Percentiles rank a stretch among this genome's conserved stretches.
Conservation (phyloP, 2,888 invertebrate genomes). For the Sarcophaga carnaria region DNA sequence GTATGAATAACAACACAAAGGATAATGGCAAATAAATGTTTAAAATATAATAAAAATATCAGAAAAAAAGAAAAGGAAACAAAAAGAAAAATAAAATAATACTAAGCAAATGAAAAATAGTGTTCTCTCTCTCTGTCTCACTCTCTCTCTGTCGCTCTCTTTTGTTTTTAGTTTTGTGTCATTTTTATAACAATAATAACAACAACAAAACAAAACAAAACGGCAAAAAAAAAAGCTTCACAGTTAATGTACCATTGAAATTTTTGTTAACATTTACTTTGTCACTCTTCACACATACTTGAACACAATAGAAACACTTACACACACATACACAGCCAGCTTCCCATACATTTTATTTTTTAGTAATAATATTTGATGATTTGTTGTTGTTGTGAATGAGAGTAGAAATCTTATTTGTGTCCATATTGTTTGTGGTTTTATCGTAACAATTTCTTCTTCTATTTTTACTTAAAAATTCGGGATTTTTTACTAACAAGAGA, state of each 20-base stretch:
- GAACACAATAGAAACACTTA: background rate
- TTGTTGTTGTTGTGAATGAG: background rate
- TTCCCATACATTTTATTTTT: background rate
- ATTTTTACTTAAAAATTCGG: background rate
- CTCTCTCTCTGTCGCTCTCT: background rate
- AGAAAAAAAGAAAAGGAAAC: conserved; percentile 19
- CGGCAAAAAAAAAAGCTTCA: conserved; percentile 30
- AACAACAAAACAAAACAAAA: conserved; percentile 32
- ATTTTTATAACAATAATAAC: background rate
- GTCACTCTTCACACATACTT: conserved; percentile 23
- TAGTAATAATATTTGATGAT: background rate
- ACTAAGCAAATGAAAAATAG: background rate
- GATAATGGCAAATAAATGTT: conserved; percentile 11
- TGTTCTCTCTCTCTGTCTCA: background rate
- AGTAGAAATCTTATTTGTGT: conserved; percentile 3
- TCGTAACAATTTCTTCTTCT: background rate
- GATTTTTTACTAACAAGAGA: background rate
- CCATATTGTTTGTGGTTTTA: conserved; percentile 60
- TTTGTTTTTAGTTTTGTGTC: conserved; percentile 13
- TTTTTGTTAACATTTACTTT: conserved; percentile 54
- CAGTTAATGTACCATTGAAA: conserved; percentile 60
- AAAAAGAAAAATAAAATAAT: background rate
- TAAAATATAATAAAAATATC: conserved; percentile 11
- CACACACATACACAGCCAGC: background rate
- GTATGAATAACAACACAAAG: background rate